A percentile compares a stretch with the other conserved stretches of the same genome.
These are phyloP conservation scores for Venusia cambrica DNA, from an alignment of 2,888 invertebrate genomes.

Conservation along the genomic window DNA sequence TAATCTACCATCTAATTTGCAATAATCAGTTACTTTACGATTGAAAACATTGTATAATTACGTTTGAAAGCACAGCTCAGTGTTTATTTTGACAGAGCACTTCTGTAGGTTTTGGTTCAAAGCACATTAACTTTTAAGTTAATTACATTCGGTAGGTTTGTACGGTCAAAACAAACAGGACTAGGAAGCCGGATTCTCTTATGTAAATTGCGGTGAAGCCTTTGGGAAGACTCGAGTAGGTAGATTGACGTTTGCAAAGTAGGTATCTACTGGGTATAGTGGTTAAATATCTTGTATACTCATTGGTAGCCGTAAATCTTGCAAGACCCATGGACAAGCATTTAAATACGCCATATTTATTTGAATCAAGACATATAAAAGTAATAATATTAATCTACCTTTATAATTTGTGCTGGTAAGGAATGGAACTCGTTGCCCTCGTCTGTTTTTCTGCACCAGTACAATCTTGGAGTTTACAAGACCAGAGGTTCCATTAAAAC, in stretches of 20 bases:
- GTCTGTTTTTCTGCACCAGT: too few species aligned
- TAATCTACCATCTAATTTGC: too few species aligned
- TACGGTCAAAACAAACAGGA: constrained; percentile 34
- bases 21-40: constrained; percentile 20
- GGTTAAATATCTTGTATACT: too few species aligned
- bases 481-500: too few species aligned
- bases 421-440: too few species aligned
- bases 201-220: constrained; percentile 41
- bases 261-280: constrained; percentile 3
- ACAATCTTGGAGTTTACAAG: too few species aligned
- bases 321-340: too few species aligned
- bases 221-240: constrained; percentile 21
- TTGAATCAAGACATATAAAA: too few species aligned
- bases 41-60: constrained; percentile 27
- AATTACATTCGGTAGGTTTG: constrained; percentile 35
- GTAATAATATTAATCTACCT: too few species aligned
- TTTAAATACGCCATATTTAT: too few species aligned
- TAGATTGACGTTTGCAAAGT: constrained; percentile 18
- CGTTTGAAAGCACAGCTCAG: constrained; percentile 28
- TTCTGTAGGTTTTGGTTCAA: constrained; percentile 29
- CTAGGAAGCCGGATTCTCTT: constrained; percentile 34
- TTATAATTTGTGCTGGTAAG: too few species aligned
- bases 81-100: constrained; percentile 27
- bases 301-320: too few species aligned
- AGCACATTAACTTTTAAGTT: constrained; percentile 35